Percentiles rank a stretch among this genome's conserved stretches.
These are phyloP conservation scores for Rhysida immarginata DNA, from an alignment of 1,140 invertebrate genomes.

Conservation along the genomic window DNA sequence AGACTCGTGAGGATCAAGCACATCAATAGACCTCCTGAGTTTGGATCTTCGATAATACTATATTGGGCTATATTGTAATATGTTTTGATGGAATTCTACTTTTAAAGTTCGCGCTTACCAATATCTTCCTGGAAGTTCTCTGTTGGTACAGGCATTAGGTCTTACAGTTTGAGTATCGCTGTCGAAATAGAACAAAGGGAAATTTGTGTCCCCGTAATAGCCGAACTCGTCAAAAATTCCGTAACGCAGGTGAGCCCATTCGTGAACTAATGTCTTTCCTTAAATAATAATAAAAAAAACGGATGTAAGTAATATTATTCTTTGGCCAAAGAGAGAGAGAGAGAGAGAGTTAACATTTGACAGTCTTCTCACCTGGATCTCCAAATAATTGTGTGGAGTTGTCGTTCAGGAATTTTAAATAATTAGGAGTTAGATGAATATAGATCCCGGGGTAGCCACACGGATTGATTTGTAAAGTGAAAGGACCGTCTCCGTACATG, in stretches of 20 bases:
- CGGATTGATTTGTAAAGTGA: constrained; percentile 16
- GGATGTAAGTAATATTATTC: no score
- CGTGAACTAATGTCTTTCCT: constrained; percentile 27
- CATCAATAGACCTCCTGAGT: no score
- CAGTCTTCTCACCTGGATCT: neutral
- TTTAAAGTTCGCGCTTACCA: no score
- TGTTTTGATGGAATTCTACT: no score
- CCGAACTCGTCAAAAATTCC: constrained; percentile 30
- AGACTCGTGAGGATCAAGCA: no score
- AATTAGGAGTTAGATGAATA: constrained; percentile 19
- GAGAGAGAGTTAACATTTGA: no score
- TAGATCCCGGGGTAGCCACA: constrained; percentile 17
- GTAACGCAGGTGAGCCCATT: constrained; percentile 29
- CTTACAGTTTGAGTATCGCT: neutral
- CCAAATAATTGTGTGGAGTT: constrained; percentile 16
- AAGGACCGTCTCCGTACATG: constrained; percentile 15
- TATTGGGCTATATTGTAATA: no score
- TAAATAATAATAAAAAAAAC: constrained; percentile 5
- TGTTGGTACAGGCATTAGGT: constrained; percentile 15
- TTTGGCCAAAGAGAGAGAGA: no score
- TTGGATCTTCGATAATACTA: no score
- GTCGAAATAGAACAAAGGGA: constrained; percentile 21
- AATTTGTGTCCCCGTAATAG: constrained; percentile 20
- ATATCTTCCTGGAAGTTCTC: constrained; percentile 4
- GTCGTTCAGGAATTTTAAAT: constrained; percentile 14